phyloP scores from a whole-genome alignment of 2,113 vertebrate genomes.

The Melanocharis versteri region DNA sequence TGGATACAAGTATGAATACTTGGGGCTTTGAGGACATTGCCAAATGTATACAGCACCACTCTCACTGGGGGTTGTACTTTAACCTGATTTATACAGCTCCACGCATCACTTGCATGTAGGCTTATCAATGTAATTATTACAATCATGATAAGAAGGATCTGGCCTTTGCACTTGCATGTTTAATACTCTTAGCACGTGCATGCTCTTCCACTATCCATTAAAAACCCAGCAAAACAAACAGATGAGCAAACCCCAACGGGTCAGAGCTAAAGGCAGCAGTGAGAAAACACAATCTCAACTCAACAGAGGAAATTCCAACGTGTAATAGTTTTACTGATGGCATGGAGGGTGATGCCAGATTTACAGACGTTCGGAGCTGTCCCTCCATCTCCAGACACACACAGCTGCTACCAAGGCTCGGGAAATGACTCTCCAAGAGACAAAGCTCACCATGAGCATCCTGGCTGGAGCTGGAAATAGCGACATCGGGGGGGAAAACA shows the following conservation, averaged over 20 bases:
- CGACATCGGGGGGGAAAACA: background rate
- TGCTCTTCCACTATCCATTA: background rate
- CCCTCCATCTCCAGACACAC: background rate
- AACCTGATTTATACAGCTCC: slow-evolving; percentile 45
- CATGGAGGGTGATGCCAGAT: background rate
- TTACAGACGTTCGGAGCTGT: background rate
- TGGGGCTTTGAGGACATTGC: background rate
- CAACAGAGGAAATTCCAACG: background rate
- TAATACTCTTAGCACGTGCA: slow-evolving; percentile 7
- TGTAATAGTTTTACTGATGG: background rate
- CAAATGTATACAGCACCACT: slow-evolving; percentile 58
- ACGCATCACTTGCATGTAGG: background rate
- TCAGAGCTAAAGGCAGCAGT: background rate
- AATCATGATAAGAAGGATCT: slow-evolving; percentile 3
- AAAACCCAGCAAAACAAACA: background rate
- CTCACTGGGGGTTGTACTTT: slow-evolving; percentile 52
- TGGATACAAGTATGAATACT: slow-evolving; percentile 44
- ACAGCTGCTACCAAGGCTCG: background rate
- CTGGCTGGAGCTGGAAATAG: background rate
- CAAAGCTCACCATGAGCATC: background rate
- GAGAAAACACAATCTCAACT: background rate
- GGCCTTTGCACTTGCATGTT: slow-evolving; percentile 40
- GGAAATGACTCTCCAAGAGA: background rate
- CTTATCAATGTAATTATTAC: background rate
- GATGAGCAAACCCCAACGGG: background rate